Evolutionary conservation across 2,888 invertebrate species (phyloP).

Genomic region (Pasiphila rectangulata): DNA sequence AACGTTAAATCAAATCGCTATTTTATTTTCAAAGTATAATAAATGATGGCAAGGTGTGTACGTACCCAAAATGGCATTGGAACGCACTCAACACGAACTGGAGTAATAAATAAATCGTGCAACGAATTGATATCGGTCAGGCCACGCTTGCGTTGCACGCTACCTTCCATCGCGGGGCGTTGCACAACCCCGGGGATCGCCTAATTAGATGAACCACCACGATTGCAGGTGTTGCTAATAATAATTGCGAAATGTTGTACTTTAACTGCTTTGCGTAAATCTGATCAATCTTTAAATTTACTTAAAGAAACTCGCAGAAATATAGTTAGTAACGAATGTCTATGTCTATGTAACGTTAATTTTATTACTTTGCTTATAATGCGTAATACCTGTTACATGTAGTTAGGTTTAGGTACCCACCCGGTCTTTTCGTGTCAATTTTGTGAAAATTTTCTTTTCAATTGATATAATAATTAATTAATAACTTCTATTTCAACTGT

Average conservation of each 20-base stretch:
- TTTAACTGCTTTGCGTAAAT: slow-evolving; percentile 36
- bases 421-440: too few species aligned
- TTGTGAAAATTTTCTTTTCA: too few species aligned
- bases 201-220: slow-evolving; percentile 61
- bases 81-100: slow-evolving; percentile 34
- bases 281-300: neutral
- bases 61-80: slow-evolving; percentile 21
- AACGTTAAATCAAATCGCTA: slow-evolving; percentile 12
- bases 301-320: neutral
- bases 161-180: slow-evolving; percentile 30
- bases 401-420: too few species aligned
- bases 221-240: slow-evolving; percentile 51
- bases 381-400: too few species aligned
- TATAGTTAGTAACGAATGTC: too few species aligned
- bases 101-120: slow-evolving; percentile 40
- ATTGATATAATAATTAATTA: too few species aligned
- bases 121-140: slow-evolving; percentile 31
- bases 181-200: slow-evolving; percentile 45
- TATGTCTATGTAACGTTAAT: too few species aligned
- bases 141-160: slow-evolving; percentile 40
- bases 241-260: slow-evolving; percentile 44
- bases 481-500: too few species aligned
- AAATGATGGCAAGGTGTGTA: slow-evolving; percentile 16
- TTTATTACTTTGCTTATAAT: too few species aligned
- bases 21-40: slow-evolving; percentile 18